A percentile compares a stretch with the other conserved stretches of the same genome.
Evolutionary conservation across 2,888 invertebrate species (phyloP).

Genomic region (Drosophila paranaensis): DNA sequence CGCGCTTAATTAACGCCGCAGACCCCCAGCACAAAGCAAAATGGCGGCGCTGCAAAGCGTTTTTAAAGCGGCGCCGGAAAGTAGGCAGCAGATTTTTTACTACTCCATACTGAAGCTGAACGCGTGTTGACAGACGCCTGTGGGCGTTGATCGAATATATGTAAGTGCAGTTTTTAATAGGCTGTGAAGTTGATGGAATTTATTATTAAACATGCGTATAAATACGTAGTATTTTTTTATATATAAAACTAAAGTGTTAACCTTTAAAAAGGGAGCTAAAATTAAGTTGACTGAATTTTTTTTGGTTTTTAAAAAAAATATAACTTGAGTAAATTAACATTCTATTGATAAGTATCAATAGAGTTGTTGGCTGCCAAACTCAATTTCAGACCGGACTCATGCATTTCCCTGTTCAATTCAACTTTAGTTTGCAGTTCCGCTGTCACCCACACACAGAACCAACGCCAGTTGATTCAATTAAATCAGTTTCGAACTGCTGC

Average conservation of each 20-base stretch:
- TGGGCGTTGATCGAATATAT: background rate
- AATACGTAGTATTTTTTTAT: no score
- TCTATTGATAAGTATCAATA: background rate
- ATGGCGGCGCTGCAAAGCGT: constrained; percentile 37
- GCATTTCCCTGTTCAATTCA: background rate
- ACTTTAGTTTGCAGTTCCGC: constrained; percentile 3
- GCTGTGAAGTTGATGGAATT: background rate
- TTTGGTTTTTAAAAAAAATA: no score
- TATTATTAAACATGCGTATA: background rate
- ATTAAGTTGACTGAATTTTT: no score
- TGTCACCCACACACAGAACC: constrained; percentile 4
- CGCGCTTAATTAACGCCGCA: constrained; percentile 44
- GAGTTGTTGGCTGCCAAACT: background rate
- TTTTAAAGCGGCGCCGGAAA: constrained; percentile 22
- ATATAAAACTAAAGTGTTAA: no score
- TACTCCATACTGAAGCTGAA: background rate
- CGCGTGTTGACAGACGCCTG: background rate
- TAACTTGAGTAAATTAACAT: no score
- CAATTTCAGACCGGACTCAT: background rate
- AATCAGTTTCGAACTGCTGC: background rate
- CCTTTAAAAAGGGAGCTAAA: no score
- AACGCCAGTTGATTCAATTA: constrained; percentile 21
- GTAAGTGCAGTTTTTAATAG: no score
- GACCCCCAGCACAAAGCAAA: constrained; percentile 42
- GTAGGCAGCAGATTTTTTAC: constrained; percentile 33